Percentiles rank a stretch among this genome's conserved stretches.
Evolutionary conservation across 2,113 vertebrate genomes (phyloP).

Genomic region (Bambusicola thoracicus): DNA sequence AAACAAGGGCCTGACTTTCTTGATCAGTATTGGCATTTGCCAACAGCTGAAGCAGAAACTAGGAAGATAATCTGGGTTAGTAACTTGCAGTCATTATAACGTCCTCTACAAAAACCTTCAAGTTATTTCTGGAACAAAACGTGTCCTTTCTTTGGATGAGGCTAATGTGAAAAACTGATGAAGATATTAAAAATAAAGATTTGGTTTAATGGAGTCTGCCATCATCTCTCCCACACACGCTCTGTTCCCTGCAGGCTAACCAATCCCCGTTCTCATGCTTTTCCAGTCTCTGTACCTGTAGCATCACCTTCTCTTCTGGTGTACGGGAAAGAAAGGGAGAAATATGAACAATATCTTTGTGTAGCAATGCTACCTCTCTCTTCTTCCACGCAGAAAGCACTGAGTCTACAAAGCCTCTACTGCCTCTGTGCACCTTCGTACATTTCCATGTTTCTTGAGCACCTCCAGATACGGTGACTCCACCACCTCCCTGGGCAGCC

Average conservation of each 20-base stretch:
- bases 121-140: neutral
- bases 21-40: neutral
- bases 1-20: neutral
- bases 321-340: neutral
- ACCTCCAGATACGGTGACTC: no score
- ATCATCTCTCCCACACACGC: neutral
- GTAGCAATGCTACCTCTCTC: neutral
- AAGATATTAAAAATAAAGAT: slow-evolving; percentile 3
- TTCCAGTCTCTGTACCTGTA: neutral
- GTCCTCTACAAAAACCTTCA: neutral
- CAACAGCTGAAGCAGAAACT: neutral
- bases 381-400: neutral
- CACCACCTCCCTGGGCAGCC: no score
- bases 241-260: neutral
- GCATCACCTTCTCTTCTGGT: neutral
- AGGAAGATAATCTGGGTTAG: neutral
- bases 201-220: neutral
- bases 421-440: neutral
- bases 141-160: neutral
- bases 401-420: neutral
- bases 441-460: no score
- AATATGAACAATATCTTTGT: neutral
- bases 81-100: neutral
- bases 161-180: slow-evolving; percentile 1
- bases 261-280: neutral